These are phyloP conservation scores for Enteromius unitaeniatus DNA, from an alignment of 2,797 vertebrate genomes.

Conservation along the genomic window DNA sequence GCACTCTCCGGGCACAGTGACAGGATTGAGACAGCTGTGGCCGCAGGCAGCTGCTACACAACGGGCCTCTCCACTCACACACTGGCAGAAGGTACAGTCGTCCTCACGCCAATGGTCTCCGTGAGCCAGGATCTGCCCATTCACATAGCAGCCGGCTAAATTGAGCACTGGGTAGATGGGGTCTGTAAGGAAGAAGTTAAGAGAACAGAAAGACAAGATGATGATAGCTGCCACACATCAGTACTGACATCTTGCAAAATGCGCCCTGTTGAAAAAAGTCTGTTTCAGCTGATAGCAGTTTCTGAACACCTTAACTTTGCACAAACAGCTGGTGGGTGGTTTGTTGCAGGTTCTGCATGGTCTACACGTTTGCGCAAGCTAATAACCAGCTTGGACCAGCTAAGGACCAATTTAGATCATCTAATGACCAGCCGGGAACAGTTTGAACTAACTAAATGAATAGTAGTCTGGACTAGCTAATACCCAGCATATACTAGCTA, in stretches of 20 bases:
- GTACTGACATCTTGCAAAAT: not conserved
- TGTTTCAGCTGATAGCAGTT: not conserved
- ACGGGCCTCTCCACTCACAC: slow-evolving; percentile 84
- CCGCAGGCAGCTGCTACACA: slow-evolving; percentile 87
- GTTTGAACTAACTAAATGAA: not conserved
- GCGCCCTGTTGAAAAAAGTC: not conserved
- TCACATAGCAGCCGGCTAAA: slow-evolving; percentile 88
- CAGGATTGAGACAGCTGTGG: slow-evolving; percentile 86
- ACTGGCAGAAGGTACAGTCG: slow-evolving; percentile 91
- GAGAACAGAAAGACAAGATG: not conserved
- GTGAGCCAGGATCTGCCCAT: slow-evolving; percentile 86
- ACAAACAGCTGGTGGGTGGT: not conserved
- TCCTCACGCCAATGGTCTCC: slow-evolving; percentile 92
- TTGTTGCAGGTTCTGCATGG: not conserved
- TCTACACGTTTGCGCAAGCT: not conserved
- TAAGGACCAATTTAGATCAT: not conserved
- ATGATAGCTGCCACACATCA: not conserved
- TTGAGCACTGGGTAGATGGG: slow-evolving; percentile 83
- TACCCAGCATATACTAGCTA: not conserved
- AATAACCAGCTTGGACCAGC: not conserved
- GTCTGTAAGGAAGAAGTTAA: slow-evolving; percentile 70
- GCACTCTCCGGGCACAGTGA: slow-evolving; percentile 89
- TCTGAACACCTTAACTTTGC: not conserved
- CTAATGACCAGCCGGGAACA: not conserved
- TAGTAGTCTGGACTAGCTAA: not conserved